phyloP scores from a whole-genome alignment of 2,888 invertebrate species.

The Spodoptera exigua region DNA sequence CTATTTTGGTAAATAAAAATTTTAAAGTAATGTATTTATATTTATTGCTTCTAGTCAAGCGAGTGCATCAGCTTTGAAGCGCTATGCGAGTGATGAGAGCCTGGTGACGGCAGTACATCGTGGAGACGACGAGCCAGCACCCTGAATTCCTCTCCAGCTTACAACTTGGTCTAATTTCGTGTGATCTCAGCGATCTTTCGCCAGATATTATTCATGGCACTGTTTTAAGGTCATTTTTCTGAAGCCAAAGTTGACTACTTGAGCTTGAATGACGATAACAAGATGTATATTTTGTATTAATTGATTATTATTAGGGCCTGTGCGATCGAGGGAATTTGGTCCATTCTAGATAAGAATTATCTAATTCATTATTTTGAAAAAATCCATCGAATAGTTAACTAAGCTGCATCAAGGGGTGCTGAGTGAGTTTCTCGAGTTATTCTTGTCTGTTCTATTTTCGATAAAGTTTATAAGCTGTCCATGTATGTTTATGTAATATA shows the following conservation, averaged over 20 bases:
- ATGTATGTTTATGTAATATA: too few relatives aligned
- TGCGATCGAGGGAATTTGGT: too few relatives aligned
- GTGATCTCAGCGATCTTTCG: conserved; percentile 24
- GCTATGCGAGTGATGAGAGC: conserved; percentile 87
- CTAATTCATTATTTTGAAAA: too few relatives aligned
- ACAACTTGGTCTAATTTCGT: conserved; percentile 18
- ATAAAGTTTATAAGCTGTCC: too few relatives aligned
- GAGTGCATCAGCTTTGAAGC: conserved; percentile 80
- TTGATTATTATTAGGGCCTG: too few relatives aligned
- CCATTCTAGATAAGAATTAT: too few relatives aligned
- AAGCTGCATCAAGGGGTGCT: too few relatives aligned
- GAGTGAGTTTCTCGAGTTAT: neutral
- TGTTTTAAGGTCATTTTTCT: conserved; percentile 10
- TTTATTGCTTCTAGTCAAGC: conserved; percentile 72
- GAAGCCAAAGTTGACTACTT: conserved; percentile 41
- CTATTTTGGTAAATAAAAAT: too few relatives aligned
- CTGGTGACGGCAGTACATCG: conserved; percentile 81
- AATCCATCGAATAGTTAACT: too few relatives aligned
- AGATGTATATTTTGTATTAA: too few relatives aligned
- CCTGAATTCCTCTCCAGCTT: conserved; percentile 63
- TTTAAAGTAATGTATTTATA: conserved; percentile 4
- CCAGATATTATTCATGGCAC: conserved; percentile 13
- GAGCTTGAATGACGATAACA: neutral
- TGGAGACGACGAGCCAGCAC: conserved; percentile 66
- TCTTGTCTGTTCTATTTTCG: neutral